Conservation (phyloP, 2,113 vertebrate species). For the Microcebus murinus region DNA sequence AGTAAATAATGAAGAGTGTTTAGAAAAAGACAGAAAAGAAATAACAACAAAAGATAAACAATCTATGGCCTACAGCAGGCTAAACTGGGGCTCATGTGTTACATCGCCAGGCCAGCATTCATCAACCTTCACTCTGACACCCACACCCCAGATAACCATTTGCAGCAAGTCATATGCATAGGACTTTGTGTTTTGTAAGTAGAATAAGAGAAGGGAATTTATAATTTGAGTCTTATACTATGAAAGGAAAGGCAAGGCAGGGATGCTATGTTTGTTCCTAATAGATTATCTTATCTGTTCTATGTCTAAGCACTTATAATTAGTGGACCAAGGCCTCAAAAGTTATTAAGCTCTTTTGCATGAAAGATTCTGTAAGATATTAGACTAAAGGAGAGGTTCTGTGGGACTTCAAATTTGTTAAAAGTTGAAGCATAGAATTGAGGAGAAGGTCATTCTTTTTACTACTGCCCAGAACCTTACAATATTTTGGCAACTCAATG, state of each 20-base stretch:
- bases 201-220: not conserved
- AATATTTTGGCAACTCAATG: not conserved
- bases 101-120: not conserved
- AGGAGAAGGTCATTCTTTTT: not conserved
- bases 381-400: not conserved
- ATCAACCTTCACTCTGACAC: not conserved
- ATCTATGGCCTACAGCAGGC: not conserved
- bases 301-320: not conserved
- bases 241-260: not conserved
- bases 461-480: not conserved
- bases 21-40: not conserved
- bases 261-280: not conserved
- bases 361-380: not conserved
- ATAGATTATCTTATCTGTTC: not conserved
- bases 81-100: not conserved
- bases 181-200: not conserved
- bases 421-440: not conserved
- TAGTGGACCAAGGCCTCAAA: not conserved
- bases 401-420: not conserved
- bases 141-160: not conserved
- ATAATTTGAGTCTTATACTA: not conserved
- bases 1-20: not conserved
- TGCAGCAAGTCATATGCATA: not conserved
- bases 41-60: not conserved
- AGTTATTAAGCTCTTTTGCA: not conserved